Conservation (phyloP, 2,113 vertebrate species). For the Eupsittula cactorum region DNA sequence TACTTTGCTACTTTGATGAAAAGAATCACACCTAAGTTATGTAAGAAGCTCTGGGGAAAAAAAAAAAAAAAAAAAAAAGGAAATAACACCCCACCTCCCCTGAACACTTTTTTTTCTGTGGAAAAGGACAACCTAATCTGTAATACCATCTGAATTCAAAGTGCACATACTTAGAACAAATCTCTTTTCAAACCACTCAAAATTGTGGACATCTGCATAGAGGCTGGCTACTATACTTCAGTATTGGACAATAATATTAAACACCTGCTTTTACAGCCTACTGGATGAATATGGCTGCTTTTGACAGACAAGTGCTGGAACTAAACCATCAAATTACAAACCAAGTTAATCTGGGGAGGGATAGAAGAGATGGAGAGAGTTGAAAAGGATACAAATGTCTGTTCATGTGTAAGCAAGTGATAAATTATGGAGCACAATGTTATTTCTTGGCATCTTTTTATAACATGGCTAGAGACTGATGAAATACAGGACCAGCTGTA, state of each 20-base stretch:
- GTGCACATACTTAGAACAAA: background rate
- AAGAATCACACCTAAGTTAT: background rate
- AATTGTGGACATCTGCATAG: background rate
- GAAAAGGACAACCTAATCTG: background rate
- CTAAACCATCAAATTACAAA: constrained; percentile 37
- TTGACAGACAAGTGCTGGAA: constrained; percentile 9
- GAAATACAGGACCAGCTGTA: constrained; percentile 9
- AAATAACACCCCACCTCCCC: rapidly evolving
- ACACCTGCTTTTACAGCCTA: constrained; percentile 7
- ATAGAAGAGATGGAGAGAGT: background rate
- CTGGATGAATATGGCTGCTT: background rate
- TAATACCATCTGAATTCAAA: background rate
- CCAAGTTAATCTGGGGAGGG: background rate
- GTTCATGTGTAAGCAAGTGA: background rate
- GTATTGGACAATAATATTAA: constrained; percentile 1
- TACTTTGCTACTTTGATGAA: background rate
- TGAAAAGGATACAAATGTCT: constrained; percentile 20
- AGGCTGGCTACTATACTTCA: background rate
- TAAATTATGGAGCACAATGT: background rate
- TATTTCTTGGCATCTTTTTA: constrained; percentile 43
- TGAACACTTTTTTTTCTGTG: background rate
- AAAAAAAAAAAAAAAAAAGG: no score
- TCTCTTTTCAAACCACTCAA: background rate
- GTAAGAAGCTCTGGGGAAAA: background rate
- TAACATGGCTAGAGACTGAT: constrained; percentile 8